Percentiles rank a stretch among this genome's conserved stretches.
phyloP scores from a whole-genome alignment of 2,797 vertebrate genomes.

The Myotis vivesi region DNA sequence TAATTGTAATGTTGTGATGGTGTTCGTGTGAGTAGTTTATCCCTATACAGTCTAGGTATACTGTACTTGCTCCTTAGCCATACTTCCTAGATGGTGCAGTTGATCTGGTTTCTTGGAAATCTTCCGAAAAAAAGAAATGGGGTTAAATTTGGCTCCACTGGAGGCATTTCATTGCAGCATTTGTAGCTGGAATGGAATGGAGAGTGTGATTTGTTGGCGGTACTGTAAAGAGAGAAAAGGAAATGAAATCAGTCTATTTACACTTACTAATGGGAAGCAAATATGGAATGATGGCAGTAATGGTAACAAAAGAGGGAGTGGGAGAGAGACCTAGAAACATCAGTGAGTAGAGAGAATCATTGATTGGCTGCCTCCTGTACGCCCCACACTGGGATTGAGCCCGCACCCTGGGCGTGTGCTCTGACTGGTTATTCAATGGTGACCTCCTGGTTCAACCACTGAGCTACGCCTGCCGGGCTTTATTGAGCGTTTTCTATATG shows the following conservation, averaged over 20 bases:
- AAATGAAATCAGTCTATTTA: neutral
- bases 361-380: no score
- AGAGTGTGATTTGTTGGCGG: neutral
- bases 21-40: neutral
- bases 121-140: neutral
- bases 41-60: neutral
- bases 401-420: no score
- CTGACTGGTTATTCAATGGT: no score
- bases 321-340: no score
- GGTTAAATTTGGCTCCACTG: neutral
- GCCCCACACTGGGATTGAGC: no score
- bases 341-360: no score
- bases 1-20: neutral
- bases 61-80: neutral
- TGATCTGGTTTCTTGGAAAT: neutral
- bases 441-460: no score
- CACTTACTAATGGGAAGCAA: neutral
- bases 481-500: neutral
- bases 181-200: neutral
- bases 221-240: neutral
- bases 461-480: no score
- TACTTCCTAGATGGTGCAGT: neutral
- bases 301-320: neutral
- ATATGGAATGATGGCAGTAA: neutral
- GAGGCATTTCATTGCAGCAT: neutral